Percentiles rank a stretch among this genome's conserved stretches.
These are phyloP conservation scores for Notodonta dromedarius DNA, from an alignment of 2,888 invertebrate species.

Conservation along the genomic window DNA sequence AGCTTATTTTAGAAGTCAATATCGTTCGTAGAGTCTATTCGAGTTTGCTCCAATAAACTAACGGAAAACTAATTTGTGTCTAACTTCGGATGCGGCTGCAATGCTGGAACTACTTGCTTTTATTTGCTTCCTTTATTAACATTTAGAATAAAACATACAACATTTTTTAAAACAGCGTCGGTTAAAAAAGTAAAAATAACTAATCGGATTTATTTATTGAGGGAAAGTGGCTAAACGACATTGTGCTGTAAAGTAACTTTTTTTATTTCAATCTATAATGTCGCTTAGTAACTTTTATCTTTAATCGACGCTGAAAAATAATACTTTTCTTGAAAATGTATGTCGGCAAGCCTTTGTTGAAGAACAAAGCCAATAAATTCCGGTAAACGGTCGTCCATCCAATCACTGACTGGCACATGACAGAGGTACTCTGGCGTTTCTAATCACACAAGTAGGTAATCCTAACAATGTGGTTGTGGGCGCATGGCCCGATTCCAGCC, in stretches of 20 bases:
- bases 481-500: not conserved
- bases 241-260: too few relatives aligned
- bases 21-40: slow-evolving; percentile 28
- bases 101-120: slow-evolving; percentile 18
- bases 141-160: not conserved
- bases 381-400: not conserved
- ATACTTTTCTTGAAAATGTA: too few relatives aligned
- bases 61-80: slow-evolving; percentile 43
- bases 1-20: slow-evolving; percentile 48
- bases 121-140: slow-evolving; percentile 24
- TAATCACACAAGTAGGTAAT: not conserved
- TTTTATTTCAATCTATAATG: too few relatives aligned
- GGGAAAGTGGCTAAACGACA: too few relatives aligned
- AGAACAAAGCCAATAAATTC: not conserved
- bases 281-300: too few relatives aligned
- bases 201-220: too few relatives aligned
- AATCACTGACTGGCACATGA: not conserved
- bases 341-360: too few relatives aligned
- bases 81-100: slow-evolving; percentile 29
- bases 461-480: not conserved
- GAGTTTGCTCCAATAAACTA: slow-evolving; percentile 32
- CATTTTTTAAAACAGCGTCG: too few relatives aligned
- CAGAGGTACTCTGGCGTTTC: not conserved
- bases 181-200: too few relatives aligned
- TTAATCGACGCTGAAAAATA: too few relatives aligned